Evolutionary conservation across 2,797 vertebrate genomes (phyloP).

Genomic region (Acomys russatus): DNA sequence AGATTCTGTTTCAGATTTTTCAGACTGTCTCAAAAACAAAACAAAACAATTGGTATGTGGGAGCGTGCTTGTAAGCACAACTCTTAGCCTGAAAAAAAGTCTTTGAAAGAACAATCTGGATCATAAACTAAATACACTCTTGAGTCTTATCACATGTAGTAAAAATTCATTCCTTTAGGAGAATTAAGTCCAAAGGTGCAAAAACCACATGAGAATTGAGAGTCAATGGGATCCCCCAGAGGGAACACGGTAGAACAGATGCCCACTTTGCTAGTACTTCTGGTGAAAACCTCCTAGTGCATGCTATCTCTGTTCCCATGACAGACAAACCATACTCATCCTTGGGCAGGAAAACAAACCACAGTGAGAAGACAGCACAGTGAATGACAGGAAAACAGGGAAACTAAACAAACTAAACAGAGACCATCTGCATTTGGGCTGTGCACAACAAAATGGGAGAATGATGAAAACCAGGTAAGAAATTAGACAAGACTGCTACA

Average conservation of each 20-base stretch:
- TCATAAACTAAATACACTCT: constrained; percentile 40
- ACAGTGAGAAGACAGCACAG: not conserved
- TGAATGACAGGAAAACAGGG: not conserved
- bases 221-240: constrained; percentile 5
- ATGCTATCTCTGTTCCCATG: not conserved
- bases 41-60: not conserved
- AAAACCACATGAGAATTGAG: not conserved
- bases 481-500: not conserved
- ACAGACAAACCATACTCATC: not conserved
- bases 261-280: not conserved
- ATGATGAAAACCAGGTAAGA: not conserved
- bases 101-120: not conserved
- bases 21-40: not conserved
- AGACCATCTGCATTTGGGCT: not conserved
- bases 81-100: not conserved
- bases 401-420: not conserved
- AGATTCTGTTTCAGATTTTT: not conserved
- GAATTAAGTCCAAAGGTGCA: not conserved
- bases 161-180: constrained; percentile 19
- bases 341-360: not conserved
- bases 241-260: not conserved
- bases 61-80: not conserved
- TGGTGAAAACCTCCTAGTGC: not conserved
- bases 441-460: not conserved
- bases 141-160: not conserved